Base-by-base conservation (phyloP, 2,888 invertebrate species). In the Thyatira batis region DNA sequence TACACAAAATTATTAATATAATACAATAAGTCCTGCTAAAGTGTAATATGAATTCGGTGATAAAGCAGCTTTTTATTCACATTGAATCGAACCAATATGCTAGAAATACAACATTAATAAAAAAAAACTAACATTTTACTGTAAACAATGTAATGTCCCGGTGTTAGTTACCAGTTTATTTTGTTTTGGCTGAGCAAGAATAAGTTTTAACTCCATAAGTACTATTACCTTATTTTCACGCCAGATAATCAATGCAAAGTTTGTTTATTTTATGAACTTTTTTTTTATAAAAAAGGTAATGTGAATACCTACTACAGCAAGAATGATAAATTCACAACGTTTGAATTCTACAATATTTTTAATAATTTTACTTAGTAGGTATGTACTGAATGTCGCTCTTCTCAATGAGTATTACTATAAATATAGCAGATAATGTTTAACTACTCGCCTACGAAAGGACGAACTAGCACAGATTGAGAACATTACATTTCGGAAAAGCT, bases 381-480 rank as follows among this genome's bases (percentile, higher is more conserved):
- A 13, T 25, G 27, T 13, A 27, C 6, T 13, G 25, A 9, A 13
- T 13, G 45, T 46, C 23, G 4, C 2, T 45, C 65, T 63, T 51
- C 53, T 65, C 58, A 61, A 58, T 62, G 65, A 69, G 63, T 69
- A 69, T 67, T 48, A 66, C 67, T 64, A 63, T 65, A 67, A 71
- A 65, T 69, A 52, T 63, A 67, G 63, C 61, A 55, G 53, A 59
- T 63, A 65, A 63, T 57, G 55, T 64, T 65, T 30, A 53, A 60
- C 73, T 77, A 75, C 67, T 64, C 52, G 46, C 55, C 78, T 75
- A 79, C 61, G 54, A 64, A 63, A 57, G 55, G 67, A 66, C 49
- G 39, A 17, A 17, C 13, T 39, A 39, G 39, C 39, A 17, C 39
- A 8, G 39, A 39, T 39, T 17, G n/a, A 39, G 39, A 17, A n/a